These are phyloP conservation scores for Euwallacea similis DNA, from an alignment of 1,140 invertebrate species.

Conservation along the genomic window DNA sequence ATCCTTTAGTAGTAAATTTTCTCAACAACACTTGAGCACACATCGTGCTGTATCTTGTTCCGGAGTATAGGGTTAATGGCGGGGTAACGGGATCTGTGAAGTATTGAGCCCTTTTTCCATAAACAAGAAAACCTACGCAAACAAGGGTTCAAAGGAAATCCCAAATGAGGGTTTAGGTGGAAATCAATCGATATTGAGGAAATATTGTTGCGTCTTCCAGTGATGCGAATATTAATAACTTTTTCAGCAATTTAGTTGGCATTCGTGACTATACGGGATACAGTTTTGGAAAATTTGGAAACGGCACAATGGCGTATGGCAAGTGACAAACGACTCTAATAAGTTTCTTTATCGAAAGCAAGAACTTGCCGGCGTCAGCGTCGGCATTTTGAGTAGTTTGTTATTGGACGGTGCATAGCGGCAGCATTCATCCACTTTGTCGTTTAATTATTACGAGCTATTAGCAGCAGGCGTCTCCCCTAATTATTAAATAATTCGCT, in stretches of 20 bases:
- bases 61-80: not conserved
- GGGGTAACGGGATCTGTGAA: not conserved
- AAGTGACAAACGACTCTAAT: constrained; percentile 30
- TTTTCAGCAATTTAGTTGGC: too few species aligned
- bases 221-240: not conserved
- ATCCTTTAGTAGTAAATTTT: constrained; percentile 5
- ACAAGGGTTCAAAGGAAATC: constrained; percentile 1
- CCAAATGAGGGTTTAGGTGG: not conserved
- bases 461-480: constrained; percentile 40
- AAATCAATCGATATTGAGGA: constrained; percentile 1
- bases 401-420: constrained; percentile 18
- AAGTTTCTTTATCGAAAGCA: constrained; percentile 20
- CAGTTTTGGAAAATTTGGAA: too few species aligned
- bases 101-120: not conserved
- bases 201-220: not conserved
- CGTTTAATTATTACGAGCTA: constrained; percentile 40
- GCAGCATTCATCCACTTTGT: constrained; percentile 21
- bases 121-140: not conserved
- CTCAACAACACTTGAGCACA: not conserved
- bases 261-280: too few species aligned
- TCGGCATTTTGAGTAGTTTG: constrained; percentile 33
- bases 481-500: constrained; percentile 42
- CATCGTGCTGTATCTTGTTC: constrained; percentile 1
- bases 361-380: constrained; percentile 15
- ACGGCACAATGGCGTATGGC: not conserved